Conservation (phyloP, 1,140 invertebrate genomes). For the Nephotettix cincticeps region DNA sequence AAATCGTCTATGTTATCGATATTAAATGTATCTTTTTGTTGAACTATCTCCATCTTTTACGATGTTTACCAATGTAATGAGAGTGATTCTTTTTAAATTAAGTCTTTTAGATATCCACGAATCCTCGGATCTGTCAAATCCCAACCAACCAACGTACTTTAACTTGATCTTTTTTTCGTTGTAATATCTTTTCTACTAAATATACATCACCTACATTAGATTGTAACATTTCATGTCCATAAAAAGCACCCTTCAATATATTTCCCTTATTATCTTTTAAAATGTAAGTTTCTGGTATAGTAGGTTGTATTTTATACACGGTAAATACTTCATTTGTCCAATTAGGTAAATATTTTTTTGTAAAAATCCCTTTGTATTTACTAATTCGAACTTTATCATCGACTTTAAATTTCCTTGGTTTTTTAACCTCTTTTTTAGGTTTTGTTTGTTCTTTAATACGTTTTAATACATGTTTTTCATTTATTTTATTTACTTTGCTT, state of each 20-base stretch:
- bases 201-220: not conserved
- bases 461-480: constrained; percentile 35
- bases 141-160: not conserved
- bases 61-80: too few relatives aligned
- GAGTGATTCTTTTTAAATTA: too few relatives aligned
- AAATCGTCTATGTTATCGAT: not conserved
- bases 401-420: constrained; percentile 29
- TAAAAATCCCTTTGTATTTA: constrained; percentile 37
- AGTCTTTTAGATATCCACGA: not conserved
- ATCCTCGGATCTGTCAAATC: not conserved
- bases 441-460: constrained; percentile 13
- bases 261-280: not conserved
- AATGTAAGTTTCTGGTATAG: constrained; percentile 22
- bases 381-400: constrained; percentile 32
- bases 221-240: not conserved
- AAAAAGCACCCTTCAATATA: not conserved
- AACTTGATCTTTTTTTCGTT: not conserved
- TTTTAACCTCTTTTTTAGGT: constrained; percentile 29
- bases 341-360: constrained; percentile 33
- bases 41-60: constrained; percentile 1
- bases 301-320: constrained; percentile 38
- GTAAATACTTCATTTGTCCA: too few relatives aligned
- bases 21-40: not conserved
- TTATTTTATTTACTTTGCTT: constrained; percentile 40
- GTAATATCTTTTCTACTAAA: not conserved